Percentiles rank a stretch among this genome's conserved stretches.
Conservation (phyloP, 2,888 invertebrate species). For the Frankliniella fusca region DNA sequence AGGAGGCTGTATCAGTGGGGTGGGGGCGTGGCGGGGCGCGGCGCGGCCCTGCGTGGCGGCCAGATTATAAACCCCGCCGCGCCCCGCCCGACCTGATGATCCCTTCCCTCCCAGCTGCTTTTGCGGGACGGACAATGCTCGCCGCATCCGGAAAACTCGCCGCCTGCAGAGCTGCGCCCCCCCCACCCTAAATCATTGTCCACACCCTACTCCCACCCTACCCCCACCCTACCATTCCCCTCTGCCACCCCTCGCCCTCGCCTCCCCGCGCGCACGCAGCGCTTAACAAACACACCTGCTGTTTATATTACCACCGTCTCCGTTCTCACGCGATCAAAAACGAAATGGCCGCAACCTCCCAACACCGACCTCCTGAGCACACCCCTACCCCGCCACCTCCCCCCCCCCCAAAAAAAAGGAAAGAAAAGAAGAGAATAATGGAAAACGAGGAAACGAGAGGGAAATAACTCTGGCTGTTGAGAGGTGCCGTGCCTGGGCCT, state of each 20-base stretch:
- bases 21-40: too few species aligned
- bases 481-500: not conserved
- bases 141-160: too few species aligned
- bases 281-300: not conserved
- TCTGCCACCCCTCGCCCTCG: not conserved
- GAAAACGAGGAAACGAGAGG: too few species aligned
- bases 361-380: too few species aligned
- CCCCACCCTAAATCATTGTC: not conserved
- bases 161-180: not conserved
- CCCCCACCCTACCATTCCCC: not conserved
- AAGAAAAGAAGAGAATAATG: too few species aligned
- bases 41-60: too few species aligned
- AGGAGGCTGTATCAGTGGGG: too few species aligned
- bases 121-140: not conserved
- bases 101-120: not conserved
- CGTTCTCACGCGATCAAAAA: too few species aligned
- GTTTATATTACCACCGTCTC: not conserved
- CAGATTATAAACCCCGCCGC: not conserved
- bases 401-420: too few species aligned
- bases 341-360: too few species aligned
- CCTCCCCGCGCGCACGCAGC: not conserved
- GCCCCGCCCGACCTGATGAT: not conserved
- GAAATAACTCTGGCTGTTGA: too few species aligned
- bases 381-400: too few species aligned
- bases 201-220: not conserved